These are phyloP conservation scores for Candoia aspera DNA, from an alignment of 2,113 vertebrate genomes.

Conservation along the genomic window DNA sequence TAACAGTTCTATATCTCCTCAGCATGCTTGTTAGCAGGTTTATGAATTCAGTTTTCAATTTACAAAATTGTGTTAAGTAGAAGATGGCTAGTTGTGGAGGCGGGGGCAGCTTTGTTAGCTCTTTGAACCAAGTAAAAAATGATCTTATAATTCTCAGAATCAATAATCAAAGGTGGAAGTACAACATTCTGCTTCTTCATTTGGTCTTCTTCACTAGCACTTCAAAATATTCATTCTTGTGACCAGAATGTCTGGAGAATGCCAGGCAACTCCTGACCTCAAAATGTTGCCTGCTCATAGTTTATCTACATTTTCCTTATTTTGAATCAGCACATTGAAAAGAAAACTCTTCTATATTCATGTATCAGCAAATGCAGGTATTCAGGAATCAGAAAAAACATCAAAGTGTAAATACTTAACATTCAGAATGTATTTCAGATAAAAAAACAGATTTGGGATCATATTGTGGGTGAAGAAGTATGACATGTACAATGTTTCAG, in stretches of 20 bases:
- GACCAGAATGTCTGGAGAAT: not conserved
- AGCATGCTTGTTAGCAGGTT: not conserved
- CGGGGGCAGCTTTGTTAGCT: not conserved
- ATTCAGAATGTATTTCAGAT: not conserved
- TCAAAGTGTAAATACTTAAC: not conserved
- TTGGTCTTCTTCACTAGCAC: not conserved
- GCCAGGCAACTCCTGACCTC: not conserved
- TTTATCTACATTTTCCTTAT: not conserved
- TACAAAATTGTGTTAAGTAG: not conserved
- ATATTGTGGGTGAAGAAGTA: not conserved
- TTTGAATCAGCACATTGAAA: not conserved
- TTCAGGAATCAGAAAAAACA: not conserved
- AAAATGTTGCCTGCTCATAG: not conserved
- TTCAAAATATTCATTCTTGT: not conserved
- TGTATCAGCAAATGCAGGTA: not conserved
- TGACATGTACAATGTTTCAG: not conserved
- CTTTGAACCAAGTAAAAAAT: not conserved
- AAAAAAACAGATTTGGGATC: not conserved
- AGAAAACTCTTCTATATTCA: not conserved
- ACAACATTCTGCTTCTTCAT: not conserved
- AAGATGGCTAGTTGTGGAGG: not conserved
- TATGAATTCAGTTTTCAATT: not conserved
- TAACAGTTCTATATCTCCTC: not conserved
- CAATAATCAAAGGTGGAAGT: not conserved
- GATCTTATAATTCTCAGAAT: not conserved